phyloP scores from a whole-genome alignment of 2,888 invertebrate species.

The Neoitamus cyanurus region DNA sequence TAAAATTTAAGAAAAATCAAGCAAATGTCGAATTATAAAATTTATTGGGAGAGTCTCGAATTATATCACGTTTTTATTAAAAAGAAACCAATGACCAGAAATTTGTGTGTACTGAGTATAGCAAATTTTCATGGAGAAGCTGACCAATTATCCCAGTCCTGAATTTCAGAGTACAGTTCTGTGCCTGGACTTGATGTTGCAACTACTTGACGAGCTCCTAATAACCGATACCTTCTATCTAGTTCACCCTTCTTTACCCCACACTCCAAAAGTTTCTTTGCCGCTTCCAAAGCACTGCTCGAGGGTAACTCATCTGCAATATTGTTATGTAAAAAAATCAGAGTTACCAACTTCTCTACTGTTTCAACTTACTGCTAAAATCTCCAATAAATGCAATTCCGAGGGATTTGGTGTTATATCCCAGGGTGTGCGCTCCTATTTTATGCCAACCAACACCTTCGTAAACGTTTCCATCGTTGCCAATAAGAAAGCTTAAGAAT shows the following conservation, averaged over 20 bases:
- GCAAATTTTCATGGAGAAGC: not conserved
- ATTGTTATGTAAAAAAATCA: not conserved
- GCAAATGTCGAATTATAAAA: not conserved
- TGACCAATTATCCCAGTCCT: conserved; percentile 66
- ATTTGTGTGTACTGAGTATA: not conserved
- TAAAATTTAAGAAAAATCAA: not conserved
- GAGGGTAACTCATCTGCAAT: conserved; percentile 65
- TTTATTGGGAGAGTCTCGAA: not conserved
- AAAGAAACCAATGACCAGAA: not conserved
- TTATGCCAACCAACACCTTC: conserved; percentile 75
- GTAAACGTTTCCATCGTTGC: conserved; percentile 74
- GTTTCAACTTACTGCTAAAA: conserved; percentile 64
- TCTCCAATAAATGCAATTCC: conserved; percentile 73
- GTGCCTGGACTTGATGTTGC: conserved; percentile 68
- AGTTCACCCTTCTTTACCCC: conserved; percentile 66
- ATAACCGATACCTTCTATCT: conserved; percentile 63
- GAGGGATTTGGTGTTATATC: conserved; percentile 72
- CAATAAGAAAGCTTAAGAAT: conserved; percentile 70
- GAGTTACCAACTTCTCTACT: not conserved
- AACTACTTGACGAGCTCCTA: conserved; percentile 67
- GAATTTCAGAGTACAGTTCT: conserved; percentile 67
- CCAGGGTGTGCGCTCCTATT: conserved; percentile 71
- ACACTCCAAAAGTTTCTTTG: conserved; percentile 65
- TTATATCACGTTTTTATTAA: not conserved
- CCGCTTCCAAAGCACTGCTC: conserved; percentile 62